Percentiles rank a stretch among this genome's conserved stretches.
Conservation (phyloP, 1,140 invertebrate species). For the Drosophila novamexicana region DNA sequence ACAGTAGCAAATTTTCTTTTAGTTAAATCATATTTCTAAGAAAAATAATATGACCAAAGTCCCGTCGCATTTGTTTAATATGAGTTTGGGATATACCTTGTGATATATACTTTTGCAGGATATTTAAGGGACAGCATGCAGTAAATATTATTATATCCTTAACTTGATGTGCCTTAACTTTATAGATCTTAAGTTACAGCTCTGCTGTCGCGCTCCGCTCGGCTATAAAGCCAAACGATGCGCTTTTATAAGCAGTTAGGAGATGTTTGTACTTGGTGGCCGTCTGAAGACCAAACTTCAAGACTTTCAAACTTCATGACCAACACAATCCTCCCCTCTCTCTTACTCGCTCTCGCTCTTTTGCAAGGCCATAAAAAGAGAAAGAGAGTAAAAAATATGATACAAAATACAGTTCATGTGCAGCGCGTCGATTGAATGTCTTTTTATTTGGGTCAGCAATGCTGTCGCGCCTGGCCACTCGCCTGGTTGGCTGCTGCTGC, state of each 20-base stretch:
- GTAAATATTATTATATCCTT: not conserved
- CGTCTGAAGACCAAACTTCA: conserved; percentile 20
- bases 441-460: conserved; percentile 78
- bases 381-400: conserved; percentile 18
- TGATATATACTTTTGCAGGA: not conserved
- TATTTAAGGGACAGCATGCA: not conserved
- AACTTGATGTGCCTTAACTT: conserved; percentile 4
- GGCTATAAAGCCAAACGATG: conserved; percentile 16
- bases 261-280: not conserved
- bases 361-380: conserved; percentile 22
- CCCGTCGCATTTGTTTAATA: too few species aligned
- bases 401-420: conserved; percentile 51
- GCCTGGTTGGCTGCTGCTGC: conserved; percentile 23
- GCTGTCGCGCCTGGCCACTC: conserved; percentile 52
- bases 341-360: not conserved
- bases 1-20: too few species aligned
- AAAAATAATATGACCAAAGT: too few species aligned
- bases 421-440: conserved; percentile 67
- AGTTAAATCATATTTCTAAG: too few species aligned
- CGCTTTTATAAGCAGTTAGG: conserved; percentile 18
- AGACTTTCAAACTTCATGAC: conserved; percentile 3
- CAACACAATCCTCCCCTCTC: not conserved
- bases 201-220: not conserved
- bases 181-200: conserved; percentile 10
- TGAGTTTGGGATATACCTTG: too few species aligned